Base-by-base conservation (phyloP, 2,113 vertebrate species). In the Uria aalge region DNA sequence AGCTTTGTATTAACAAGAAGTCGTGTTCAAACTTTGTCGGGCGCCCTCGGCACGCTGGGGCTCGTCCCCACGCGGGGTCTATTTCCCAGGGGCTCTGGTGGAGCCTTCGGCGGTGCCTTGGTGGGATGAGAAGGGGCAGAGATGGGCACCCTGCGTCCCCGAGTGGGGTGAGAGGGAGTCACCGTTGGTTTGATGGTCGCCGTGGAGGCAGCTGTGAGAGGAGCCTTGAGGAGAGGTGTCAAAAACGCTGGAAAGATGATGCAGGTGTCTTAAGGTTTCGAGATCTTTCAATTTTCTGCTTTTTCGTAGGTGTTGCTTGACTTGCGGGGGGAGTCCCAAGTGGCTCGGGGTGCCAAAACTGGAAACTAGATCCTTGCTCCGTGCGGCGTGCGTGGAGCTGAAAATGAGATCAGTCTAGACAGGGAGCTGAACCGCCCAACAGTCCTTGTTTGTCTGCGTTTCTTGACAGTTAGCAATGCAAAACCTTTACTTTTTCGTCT, bases 1-100 rank as follows among this genome's bases (percentile, higher is more conserved):
- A 98, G 98, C 97, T 98, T 97, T 86, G 96, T 97, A 96, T 98
- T 98, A 98, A 79, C 97, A 93, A 96, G 96, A 38, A 97, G 94
- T 84, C 92, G 8, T 36, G 83, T 97, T 91, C 90, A 59, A 98
- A 97, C 91, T 98, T 97, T 92, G 76, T 90, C 38, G 38, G 83
- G 89, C 16, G 29, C 75, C 76, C 85, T 92, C 53, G 7, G 40
- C 45, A 11, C 1, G 4, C n/a, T 16, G 48, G 17, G 27, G 38
- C 79, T 88, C 3, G 0, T 80, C 92, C 91, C 71, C 24, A 12
- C 27, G 0, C 23, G 3, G 73, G 87, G 97, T 63, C 92, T 92
- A 40, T 96, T 78, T 94, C 97, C 66, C 88, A 15, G 78, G 72
- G 48, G 96, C 74, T 93, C 92, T 88, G 90, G 22, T 4, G 48